A percentile compares a stretch with the other conserved stretches of the same genome.
These are phyloP conservation scores for Caradrina kadenii DNA, from an alignment of 2,888 invertebrate species.

Conservation along the genomic window DNA sequence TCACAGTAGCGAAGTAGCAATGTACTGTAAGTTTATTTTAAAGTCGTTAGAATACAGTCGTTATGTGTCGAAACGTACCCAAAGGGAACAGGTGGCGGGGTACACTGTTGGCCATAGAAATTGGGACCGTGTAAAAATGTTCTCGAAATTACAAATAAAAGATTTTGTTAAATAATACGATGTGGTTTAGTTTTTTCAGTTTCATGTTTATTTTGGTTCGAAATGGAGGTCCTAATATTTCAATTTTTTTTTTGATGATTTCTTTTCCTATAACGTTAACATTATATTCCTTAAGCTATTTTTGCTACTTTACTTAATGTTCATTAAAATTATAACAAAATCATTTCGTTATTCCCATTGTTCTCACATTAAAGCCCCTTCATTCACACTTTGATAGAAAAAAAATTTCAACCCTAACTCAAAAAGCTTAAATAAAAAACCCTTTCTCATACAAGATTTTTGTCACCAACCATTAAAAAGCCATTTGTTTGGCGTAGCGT, in stretches of 20 bases:
- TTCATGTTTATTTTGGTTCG: neutral
- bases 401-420: conserved; percentile 26
- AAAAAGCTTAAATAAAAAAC: conserved; percentile 38
- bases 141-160: neutral
- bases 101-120: conserved; percentile 55
- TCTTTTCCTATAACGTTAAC: neutral
- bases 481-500: conserved; percentile 61
- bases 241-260: neutral
- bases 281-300: neutral
- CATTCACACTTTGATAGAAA: conserved; percentile 1
- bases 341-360: neutral
- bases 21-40: conserved; percentile 35
- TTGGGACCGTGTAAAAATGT: neutral
- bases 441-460: conserved; percentile 40
- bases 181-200: neutral
- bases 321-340: neutral
- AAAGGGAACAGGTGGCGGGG: conserved; percentile 63
- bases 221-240: neutral
- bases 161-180: neutral
- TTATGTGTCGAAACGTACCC: conserved; percentile 58
- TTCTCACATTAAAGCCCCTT: neutral
- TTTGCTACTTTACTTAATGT: neutral
- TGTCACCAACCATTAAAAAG: conserved; percentile 63
- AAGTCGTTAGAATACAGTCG: conserved; percentile 25
- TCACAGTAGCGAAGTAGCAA: conserved; percentile 14